Conservation (phyloP, 2,888 invertebrate species). For the Peribatodes rhomboidaria region DNA sequence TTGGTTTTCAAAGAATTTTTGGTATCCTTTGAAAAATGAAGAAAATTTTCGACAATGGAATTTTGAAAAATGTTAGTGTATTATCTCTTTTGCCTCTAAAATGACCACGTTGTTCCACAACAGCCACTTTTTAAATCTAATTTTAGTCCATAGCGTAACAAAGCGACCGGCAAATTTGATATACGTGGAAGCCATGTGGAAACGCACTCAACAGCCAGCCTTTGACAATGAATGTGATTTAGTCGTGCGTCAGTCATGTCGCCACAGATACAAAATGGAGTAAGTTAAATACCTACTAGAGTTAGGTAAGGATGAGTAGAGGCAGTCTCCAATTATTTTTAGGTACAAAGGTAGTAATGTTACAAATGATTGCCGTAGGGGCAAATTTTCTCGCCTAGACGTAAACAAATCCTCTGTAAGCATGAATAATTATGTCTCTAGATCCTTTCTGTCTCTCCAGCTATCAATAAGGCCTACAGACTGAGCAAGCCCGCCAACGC, state of each 20-base stretch:
- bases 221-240: constrained; percentile 5
- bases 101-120: too few relatives aligned
- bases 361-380: constrained; percentile 6
- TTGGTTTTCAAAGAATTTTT: neutral
- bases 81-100: neutral
- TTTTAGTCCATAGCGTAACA: neutral
- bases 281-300: neutral
- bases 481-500: constrained; percentile 59
- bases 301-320: neutral
- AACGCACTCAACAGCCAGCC: neutral
- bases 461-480: constrained; percentile 63
- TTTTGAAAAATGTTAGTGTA: neutral
- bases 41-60: neutral
- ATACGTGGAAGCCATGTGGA: neutral
- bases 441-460: constrained; percentile 40
- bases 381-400: constrained; percentile 35
- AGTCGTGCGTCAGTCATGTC: neutral
- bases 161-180: neutral
- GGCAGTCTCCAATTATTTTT: neutral
- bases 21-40: neutral
- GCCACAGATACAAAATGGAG: neutral
- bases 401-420: constrained; percentile 52
- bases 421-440: constrained; percentile 61
- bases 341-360: neutral
- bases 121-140: neutral